phyloP scores from a whole-genome alignment of 2,888 invertebrate genomes.

The Iphiclides podalirius region DNA sequence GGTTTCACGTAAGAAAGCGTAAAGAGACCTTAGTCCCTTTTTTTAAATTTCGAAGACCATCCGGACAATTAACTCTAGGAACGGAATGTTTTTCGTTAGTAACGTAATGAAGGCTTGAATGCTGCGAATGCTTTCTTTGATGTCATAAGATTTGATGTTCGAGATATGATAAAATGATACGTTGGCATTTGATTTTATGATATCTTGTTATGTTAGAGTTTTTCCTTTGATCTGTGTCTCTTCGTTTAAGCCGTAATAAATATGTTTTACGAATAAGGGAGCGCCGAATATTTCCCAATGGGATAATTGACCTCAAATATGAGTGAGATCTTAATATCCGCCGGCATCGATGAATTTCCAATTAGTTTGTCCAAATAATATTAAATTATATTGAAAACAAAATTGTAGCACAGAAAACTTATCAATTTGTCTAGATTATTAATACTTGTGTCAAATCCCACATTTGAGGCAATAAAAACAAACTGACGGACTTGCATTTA shows the following conservation, averaged over 20 bases:
- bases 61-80: too few relatives aligned
- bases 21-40: too few relatives aligned
- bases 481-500: too few relatives aligned
- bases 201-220: background rate
- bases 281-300: background rate
- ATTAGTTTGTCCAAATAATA: background rate
- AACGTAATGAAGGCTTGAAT: constrained; percentile 7
- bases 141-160: constrained; percentile 2
- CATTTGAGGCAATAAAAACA: too few relatives aligned
- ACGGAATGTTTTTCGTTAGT: background rate
- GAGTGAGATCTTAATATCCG: background rate
- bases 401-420: too few relatives aligned
- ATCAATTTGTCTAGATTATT: too few relatives aligned
- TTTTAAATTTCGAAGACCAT: background rate
- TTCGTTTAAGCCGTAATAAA: background rate
- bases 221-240: background rate
- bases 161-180: constrained; percentile 17
- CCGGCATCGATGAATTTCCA: background rate
- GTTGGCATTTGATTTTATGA: constrained; percentile 12
- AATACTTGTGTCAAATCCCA: too few relatives aligned
- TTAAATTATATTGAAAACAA: too few relatives aligned
- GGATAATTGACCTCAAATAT: background rate
- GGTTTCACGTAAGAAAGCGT: too few relatives aligned
- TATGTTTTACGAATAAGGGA: background rate
- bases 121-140: constrained; percentile 14